phyloP scores from a whole-genome alignment of 1,140 invertebrate genomes.

The Caenorhabditis remanei region DNA sequence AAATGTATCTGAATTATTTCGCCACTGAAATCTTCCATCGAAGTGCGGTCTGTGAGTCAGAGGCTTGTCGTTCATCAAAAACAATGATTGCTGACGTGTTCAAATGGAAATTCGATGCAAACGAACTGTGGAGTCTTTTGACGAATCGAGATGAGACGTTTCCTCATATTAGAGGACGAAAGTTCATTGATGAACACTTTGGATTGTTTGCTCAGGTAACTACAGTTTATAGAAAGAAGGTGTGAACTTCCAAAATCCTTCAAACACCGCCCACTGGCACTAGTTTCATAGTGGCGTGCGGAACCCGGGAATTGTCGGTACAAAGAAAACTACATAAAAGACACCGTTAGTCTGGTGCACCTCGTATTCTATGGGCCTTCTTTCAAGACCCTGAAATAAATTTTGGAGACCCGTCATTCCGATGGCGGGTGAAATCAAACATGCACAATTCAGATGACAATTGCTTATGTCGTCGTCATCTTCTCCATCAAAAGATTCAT shows the following conservation, averaged over 20 bases:
- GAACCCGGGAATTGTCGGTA: too few relatives aligned
- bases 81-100: conserved; percentile 52
- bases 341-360: too few relatives aligned
- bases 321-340: too few relatives aligned
- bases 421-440: too few relatives aligned
- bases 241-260: not conserved
- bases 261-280: too few relatives aligned
- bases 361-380: too few relatives aligned
- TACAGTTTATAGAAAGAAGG: not conserved
- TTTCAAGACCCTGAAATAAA: too few relatives aligned
- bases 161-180: conserved; percentile 31
- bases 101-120: conserved; percentile 55
- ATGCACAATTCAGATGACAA: conserved; percentile 73
- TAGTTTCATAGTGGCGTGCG: too few relatives aligned
- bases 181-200: conserved; percentile 13
- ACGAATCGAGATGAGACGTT: conserved; percentile 13
- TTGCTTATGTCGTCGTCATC: conserved; percentile 91
- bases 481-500: conserved; percentile 92
- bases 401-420: too few relatives aligned
- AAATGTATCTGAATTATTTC: conserved; percentile 49
- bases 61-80: conserved; percentile 17
- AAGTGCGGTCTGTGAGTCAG: conserved; percentile 36
- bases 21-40: conserved; percentile 48
- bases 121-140: conserved; percentile 38
- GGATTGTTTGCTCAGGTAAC: conserved; percentile 15